Evolutionary conservation across 2,113 vertebrate genomes (phyloP), one percentile per base, ranked within the genome.

Genomic region (Balaenoptera acutorostrata): DNA sequence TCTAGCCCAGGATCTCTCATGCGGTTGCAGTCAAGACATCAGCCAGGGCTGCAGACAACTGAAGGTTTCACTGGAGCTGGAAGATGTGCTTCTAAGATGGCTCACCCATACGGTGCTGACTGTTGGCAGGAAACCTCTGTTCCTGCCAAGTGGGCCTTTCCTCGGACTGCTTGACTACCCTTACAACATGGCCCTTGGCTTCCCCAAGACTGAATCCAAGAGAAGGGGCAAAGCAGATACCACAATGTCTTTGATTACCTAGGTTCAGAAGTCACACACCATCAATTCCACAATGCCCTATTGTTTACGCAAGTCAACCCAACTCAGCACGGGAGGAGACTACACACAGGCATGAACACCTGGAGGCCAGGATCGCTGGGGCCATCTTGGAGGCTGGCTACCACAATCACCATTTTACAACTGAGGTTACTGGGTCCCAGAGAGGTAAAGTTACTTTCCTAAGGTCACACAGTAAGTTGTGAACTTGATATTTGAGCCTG

Each of bases 371-470:
- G 2, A 18, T 55, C 5, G n/a, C 27, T 39, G 49, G 8, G 21
- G 25, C 21, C 18, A 57, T n/a, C 86, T 46, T 63, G 21, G 52
- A 64, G 25, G 14, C 25, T 68, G 39, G 41, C 25, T 39, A 27
- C 57, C n/a, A 81, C 12, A 33, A 8, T 77, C 2, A 7, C 6
- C 27, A 31, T 27, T 88, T 71, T 49, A 83, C 12, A 92, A 0
- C 9, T 41, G 18, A 96, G 27, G 41, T 4, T 71, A 4, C 14
- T 4, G 1, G n/a, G 27, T 12, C 18, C n/a, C 69, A 88, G 39
- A 86, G n/a, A 90, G 20, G 15, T 49, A 80, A 82, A 85, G 59
- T 72, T 41, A 94, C 5, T 81, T 97, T 75, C 52, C 31, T 63
- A 78, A 92, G 31, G 11, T 88, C 6, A 66, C 27, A 82, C 31